Evolutionary conservation across 2,888 invertebrate species (phyloP), one percentile per base, ranked within the genome.

Genomic region (Scrobipalpa atriplicella): DNA sequence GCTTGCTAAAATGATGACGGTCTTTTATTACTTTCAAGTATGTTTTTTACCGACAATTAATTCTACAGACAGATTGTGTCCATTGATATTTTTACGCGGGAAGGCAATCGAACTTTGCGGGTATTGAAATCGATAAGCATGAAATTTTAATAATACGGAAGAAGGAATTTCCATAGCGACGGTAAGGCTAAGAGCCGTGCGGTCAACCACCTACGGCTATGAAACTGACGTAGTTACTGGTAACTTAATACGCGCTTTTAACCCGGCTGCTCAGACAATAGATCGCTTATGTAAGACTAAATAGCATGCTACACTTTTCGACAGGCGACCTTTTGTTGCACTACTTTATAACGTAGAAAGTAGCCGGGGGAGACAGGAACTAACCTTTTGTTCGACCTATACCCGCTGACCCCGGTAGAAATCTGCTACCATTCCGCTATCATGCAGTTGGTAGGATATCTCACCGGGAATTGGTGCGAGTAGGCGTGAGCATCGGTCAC

Each of bases 401-500:
- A 79, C 77, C 82, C 84, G 78, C 75, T 73, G 86, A 88, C 85
- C 89, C 85, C 86, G 81, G 85, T 74, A 84, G 80, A 83, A 84
- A 82, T 85, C 78, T 75, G 87, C 84, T 89, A 87, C 89, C 83
- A 89, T 88, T 90, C 87, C 83, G 78, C 76, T 73, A 64, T 64
- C 64, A 73, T 80, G 83, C 83, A 64, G 54, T 63, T 51, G 54
- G 19, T 56, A 54, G 64, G 64, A 64, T 64, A 64, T 64, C 64
- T 54, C 64, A 56, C 64, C 39, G 82, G 79, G 78, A 76, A 75
- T 74, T 66, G 67, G 72, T 67, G 41, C 29, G 56, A 62, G 85
- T 88, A 82, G 87, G 89, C 90, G 91, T 91, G 90, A 89, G 82
- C 82, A 87, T 88, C 85, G 88, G 89, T 90, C 90, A 91, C 89